Base-by-base conservation (phyloP, 2,888 invertebrate genomes). In the Scaptomyza tumidula region DNA sequence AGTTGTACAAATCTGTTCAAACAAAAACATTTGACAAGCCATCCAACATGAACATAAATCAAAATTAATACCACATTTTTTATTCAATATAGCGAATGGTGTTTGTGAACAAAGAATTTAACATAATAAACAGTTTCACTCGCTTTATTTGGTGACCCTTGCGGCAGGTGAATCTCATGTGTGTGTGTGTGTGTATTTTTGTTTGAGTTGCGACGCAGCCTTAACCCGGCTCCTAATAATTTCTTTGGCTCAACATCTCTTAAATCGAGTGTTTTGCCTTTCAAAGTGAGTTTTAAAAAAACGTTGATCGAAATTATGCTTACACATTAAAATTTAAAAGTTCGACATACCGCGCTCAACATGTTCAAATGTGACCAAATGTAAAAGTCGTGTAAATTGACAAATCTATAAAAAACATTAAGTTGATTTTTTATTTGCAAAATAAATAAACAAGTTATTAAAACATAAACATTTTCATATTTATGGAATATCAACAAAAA, bases 111-210 rank as follows among this genome's bases (percentile, higher is more conserved):
- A 31, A 14, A 4, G n/a, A 60, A 16, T n/a, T 35, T 31, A 41
- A 49, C n/a, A 13, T 35, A 45, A 37, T 54, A 39, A 60, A 48
- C 46, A 13, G 3, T 16, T 37, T 27, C 41, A 37, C 13, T 60
- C 24, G 29, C 11, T 27, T 19, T 31, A 46, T 44, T 56, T 13
- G 3, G 65, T 60, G 43, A 33, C 48, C 59, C 44, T 33, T 45
- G 72, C 45, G 57, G 63, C 73, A 74, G 64, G 75, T 74, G 75
- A 57, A 63, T 63, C 43, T 52, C 27, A 43, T 53, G 37, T 52
- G 10, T 4, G 3, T 16, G 3, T 16, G 10, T 16, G 0, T 24
- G 19, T 44, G 10, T 16, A 0, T 24, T 11, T 44, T 6, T 44
- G 13, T 41, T 41, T 16, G 16, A 16, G 16, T 41, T 16, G 16